phyloP scores from a whole-genome alignment of 2,797 vertebrate species.

The Sciurus vulgaris region DNA sequence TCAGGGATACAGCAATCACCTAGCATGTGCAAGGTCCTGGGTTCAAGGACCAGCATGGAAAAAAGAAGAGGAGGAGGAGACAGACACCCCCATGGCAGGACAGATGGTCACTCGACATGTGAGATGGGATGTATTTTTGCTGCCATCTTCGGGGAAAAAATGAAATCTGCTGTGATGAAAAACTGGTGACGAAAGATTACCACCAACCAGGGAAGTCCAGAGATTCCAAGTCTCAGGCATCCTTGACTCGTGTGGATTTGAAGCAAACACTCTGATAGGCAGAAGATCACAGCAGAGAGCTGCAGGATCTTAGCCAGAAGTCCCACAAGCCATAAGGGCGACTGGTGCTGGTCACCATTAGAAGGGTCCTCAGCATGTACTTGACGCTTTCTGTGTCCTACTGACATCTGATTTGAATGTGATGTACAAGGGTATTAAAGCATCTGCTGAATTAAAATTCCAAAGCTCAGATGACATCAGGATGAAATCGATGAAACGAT shows the following conservation, averaged over 20 bases:
- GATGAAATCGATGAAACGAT: slow-evolving; percentile 64
- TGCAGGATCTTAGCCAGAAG: too few relatives aligned
- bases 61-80: background rate
- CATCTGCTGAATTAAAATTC: slow-evolving; percentile 63
- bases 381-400: background rate
- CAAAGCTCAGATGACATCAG: slow-evolving; percentile 71
- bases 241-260: background rate
- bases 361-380: background rate
- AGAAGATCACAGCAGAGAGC: background rate
- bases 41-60: background rate
- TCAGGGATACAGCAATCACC: background rate
- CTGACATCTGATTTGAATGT: slow-evolving; percentile 50
- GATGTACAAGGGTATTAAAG: slow-evolving; percentile 60
- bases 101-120: background rate
- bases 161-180: background rate
- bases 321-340: background rate
- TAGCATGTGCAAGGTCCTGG: background rate
- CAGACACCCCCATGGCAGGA: background rate
- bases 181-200: background rate
- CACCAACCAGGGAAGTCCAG: background rate
- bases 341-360: slow-evolving; percentile 16
- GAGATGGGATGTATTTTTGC: background rate
- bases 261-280: background rate
- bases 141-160: background rate
- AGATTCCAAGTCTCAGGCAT: background rate